Evolutionary conservation across 53 echinoderm and acorn worm genomes (phyloP), one percentile per base, ranked within the genome.

Genomic region (Antedon mediterranea): DNA sequence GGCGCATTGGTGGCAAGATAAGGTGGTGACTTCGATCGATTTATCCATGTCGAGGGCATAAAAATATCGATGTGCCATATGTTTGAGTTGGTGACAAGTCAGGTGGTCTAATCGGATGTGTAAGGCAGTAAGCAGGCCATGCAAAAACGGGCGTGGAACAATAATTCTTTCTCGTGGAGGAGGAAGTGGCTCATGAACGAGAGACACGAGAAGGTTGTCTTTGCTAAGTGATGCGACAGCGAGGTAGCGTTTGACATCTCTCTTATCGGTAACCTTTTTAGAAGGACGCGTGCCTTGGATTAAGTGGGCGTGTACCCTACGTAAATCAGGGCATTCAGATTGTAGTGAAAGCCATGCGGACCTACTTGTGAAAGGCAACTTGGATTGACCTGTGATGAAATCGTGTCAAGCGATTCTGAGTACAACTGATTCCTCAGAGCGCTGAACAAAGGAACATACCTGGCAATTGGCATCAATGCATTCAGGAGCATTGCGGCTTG

Each of bases 201-300:
- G 81, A 3, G 88, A 85, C 7, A 89, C 75, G 11, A 93, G 77
- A 28, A 89, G 83, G 27, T 87, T 87, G 81, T 93, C 89, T 15
- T 70, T 73, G 23, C 89, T 83, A 15, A 93, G 75, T 30, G 84
- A 34, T 4, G 82, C 42, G 23, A 89, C 83, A 4, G 76, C 74
- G 71, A 89, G 89, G 30, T 89, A 87, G 28, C 85, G 76, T 76
- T 92, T 89, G 31, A 93, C 87, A 71, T 89, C 89, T 30, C 73
- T 80, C 32, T 85, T 82, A 78, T 88, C 83, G 18, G 88, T 91
- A 4, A 88, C 43, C 23, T 84, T 81, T 33, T 86, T 88, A 0
- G 86, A 91, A 26, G 86, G 86, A 6, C 90, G n/a, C n/a, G n/a
- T n/a, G n/a, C n/a, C n/a, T n/a, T n/a, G n/a, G n/a, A n/a, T n/a